phyloP scores from a whole-genome alignment of 2,797 vertebrate species.

The Psittacula derbiana region DNA sequence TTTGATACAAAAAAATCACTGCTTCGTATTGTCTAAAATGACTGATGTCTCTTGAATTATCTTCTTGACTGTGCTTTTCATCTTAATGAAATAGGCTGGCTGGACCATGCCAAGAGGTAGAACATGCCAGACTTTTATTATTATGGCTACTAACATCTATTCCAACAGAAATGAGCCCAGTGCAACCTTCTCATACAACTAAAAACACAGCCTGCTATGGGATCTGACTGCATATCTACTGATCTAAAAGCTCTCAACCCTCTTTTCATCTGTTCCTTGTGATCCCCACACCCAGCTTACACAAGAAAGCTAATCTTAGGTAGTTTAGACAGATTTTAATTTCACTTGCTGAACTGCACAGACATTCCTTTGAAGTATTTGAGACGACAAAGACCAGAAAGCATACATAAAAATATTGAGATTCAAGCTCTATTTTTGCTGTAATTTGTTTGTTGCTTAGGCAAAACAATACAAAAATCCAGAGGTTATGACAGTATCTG shows the following conservation, averaged over 20 bases:
- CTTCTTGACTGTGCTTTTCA: constrained; percentile 39
- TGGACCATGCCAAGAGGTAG: constrained; percentile 4
- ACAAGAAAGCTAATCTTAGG: constrained; percentile 8
- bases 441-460: not conserved
- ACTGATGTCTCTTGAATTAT: constrained; percentile 57
- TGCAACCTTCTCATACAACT: not conserved
- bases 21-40: not conserved
- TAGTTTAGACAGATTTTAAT: not conserved
- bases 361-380: not conserved
- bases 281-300: not conserved
- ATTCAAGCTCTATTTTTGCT: not conserved
- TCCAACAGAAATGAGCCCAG: not conserved
- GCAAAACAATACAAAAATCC: not conserved
- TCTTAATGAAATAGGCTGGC: constrained; percentile 60
- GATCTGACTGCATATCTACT: not conserved
- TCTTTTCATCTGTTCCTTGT: not conserved
- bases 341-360: not conserved
- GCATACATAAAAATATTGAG: not conserved
- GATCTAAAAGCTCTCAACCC: not conserved
- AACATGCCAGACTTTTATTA: constrained; percentile 26
- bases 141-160: not conserved
- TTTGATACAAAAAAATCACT: constrained; percentile 22
- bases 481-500: not conserved
- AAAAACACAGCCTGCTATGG: not conserved
- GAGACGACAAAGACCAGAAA: not conserved